Evolutionary conservation across 2,888 invertebrate genomes (phyloP), one percentile per base, ranked within the genome.

Genomic region (Ophion slaviceki): DNA sequence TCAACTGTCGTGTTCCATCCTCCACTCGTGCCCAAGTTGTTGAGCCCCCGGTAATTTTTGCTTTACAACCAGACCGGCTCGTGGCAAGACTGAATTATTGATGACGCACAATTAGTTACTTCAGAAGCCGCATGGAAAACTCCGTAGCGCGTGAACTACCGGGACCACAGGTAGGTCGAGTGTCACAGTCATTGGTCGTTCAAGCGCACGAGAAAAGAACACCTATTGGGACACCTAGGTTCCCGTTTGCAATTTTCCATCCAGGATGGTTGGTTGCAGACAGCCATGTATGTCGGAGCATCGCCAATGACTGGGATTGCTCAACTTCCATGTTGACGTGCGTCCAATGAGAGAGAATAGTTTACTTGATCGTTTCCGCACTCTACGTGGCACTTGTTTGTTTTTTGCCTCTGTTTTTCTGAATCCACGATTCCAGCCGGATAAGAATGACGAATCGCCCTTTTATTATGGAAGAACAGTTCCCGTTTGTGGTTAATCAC

Each of bases 1-100:
- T 68, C 59, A n/a, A 79, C 66, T 76, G 67, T 70, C 78, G 80
- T 64, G 66, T 62, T 36, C 45, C 64, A 14, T 61, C 59, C 74
- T 36, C 66, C 70, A 59, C 14, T 24, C 77, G 40, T 40, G 36
- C 36, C 20, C 57, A 68, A n/a, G 17, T 40, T 6, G 76, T 45
- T 57, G 79, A 76, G 68, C 66, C 77, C 20, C 57, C 80, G 59
- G 90, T 90, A 91, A 91, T 92, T 91, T 91, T 87, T 90, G 82
- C 88, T 88, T 88, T 87, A 87, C 89, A 24, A 20, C 24, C 20
- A 20, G 88, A 88, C 86, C 87, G 72, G 17, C 74, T 71, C 84
- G 53, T 20, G 86, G 53, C 53, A 80, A 78, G 62, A 40, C 7
- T 89, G 89, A 87, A 90, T 90, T 89, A 89, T 90, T 90, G 80